These are phyloP conservation scores for Neotragus moschatus DNA, from an alignment of 2,113 vertebrate genomes.

Conservation along the genomic window DNA sequence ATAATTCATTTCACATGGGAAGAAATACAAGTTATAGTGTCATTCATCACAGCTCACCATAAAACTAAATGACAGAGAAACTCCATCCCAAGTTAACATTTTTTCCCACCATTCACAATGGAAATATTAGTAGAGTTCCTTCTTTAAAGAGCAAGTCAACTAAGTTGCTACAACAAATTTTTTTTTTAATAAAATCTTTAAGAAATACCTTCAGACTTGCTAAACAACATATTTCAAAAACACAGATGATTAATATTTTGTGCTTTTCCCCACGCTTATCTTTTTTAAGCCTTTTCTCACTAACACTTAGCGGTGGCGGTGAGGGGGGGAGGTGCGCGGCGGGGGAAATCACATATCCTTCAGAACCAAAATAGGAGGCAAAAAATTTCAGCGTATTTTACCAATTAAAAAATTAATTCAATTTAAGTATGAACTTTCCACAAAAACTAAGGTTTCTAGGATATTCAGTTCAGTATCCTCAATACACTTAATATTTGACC, in stretches of 20 bases:
- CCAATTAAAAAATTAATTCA: conserved; percentile 31
- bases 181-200: conserved; percentile 3
- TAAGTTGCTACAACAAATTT: background rate
- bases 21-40: background rate
- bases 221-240: conserved; percentile 47
- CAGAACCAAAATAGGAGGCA: background rate
- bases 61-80: conserved; percentile 6
- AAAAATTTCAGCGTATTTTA: background rate
- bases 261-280: background rate
- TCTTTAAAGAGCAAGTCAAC: conserved; percentile 9
- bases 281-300: conserved; percentile 31
- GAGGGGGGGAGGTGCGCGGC: accelerated
- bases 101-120: background rate
- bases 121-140: conserved; percentile 35
- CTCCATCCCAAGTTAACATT: background rate
- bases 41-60: conserved; percentile 4
- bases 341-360: background rate
- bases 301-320: background rate
- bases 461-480: background rate
- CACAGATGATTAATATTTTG: conserved; percentile 8
- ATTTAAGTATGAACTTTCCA: background rate
- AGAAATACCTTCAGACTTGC: conserved; percentile 15
- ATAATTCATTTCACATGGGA: background rate
- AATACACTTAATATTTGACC: background rate
- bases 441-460: background rate